These are phyloP conservation scores for Otis tarda DNA, from an alignment of 2,113 vertebrate genomes.

Conservation along the genomic window DNA sequence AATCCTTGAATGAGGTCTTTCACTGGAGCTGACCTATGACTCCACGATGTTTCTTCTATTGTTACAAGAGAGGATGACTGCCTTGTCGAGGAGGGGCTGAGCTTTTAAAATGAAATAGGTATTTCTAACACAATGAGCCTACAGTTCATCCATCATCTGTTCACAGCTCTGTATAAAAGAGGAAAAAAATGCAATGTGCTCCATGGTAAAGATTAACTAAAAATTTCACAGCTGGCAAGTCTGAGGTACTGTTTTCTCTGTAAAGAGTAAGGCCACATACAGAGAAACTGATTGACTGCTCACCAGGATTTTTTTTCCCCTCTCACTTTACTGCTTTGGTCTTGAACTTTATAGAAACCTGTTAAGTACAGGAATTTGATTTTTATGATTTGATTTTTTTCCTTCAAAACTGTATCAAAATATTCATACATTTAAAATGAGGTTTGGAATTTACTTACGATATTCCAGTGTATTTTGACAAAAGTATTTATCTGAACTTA, in stretches of 20 bases:
- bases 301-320: not conserved
- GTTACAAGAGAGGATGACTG: not conserved
- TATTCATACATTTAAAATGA: not conserved
- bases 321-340: not conserved
- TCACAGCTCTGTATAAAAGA: not conserved
- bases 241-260: slow-evolving; percentile 3
- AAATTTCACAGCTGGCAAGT: slow-evolving; percentile 25
- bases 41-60: not conserved
- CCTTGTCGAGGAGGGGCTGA: slow-evolving; percentile 45
- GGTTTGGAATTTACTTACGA: not conserved
- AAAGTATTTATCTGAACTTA: not conserved
- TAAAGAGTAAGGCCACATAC: not conserved
- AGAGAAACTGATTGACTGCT: slow-evolving; percentile 14
- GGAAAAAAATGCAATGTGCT: not conserved
- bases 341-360: not conserved
- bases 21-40: slow-evolving; percentile 26
- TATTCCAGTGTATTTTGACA: not conserved
- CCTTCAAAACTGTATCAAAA: not conserved
- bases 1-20: slow-evolving; percentile 34
- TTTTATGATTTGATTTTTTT: not conserved
- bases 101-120: slow-evolving; percentile 61
- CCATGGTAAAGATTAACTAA: not conserved
- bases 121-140: slow-evolving; percentile 40
- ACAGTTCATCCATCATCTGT: slow-evolving; percentile 41
- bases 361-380: not conserved